Base-by-base conservation (phyloP, 2,888 invertebrate species). In the Sarcophaga rosellei region DNA sequence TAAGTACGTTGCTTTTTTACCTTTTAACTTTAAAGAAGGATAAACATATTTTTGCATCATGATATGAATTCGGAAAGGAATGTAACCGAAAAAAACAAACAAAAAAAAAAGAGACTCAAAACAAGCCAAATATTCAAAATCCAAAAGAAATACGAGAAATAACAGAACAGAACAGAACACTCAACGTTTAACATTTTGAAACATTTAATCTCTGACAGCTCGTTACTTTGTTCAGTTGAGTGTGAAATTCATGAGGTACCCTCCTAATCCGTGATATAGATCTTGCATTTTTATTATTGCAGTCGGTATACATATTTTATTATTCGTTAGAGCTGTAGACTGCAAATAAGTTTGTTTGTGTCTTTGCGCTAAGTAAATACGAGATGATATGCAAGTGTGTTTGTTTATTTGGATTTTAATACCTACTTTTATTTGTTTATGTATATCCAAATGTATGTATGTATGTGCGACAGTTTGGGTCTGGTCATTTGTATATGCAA, bases 171-270 rank as follows among this genome's bases (percentile, higher is more conserved):
- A 44, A 68, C 53, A 73, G 66, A 68, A 68, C 15, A 53, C 73
- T 78, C 70, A 79, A 79, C 75, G 66, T 85, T 78, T 66, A 66
- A 70, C 70, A 75, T 85, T 82, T 81, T 68, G 78, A 68, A 87
- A 78, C 75, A 82, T 82, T 81, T 86, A 78, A 86, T 86, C 77
- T 84, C 78, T 84, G 86, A 74, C 84, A 86, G 81, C 65, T 86
- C 81, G 84, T 86, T 84, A 75, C 75, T 84, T 77, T 76, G 74
- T 77, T 78, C 74, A 77, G 68, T 79, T 81, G 72, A 72, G 84
- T 85, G 79, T 87, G 70, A 78, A 87, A 87, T 79, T 87, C 82
- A 85, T 87, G 84, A 75, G 79, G 78, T 85, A 82, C 68, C 68
- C 72, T 79, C 72, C 72, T 79, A 85, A 79, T 78, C 82, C 70